These are phyloP conservation scores for Phasia obesa DNA, from an alignment of 2,888 invertebrate genomes.

Conservation along the genomic window DNA sequence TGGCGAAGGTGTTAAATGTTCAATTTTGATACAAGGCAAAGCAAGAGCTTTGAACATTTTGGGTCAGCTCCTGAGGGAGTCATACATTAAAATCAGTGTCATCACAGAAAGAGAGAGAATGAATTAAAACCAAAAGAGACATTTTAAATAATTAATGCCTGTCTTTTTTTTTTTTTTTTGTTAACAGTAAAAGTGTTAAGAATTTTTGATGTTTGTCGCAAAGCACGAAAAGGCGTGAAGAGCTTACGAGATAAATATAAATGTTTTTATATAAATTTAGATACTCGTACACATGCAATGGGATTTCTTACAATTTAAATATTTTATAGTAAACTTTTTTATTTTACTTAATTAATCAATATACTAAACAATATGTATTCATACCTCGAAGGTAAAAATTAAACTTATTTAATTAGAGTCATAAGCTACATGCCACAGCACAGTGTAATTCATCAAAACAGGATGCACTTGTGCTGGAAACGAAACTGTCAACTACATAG, in stretches of 20 bases:
- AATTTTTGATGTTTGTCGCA: slow-evolving; percentile 40
- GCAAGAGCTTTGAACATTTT: slow-evolving; percentile 76
- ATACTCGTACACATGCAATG: not conserved
- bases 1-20: slow-evolving; percentile 67
- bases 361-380: no score
- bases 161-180: no score
- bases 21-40: slow-evolving; percentile 45
- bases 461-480: no score
- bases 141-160: slow-evolving; percentile 71
- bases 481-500: no score
- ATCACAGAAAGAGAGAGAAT: slow-evolving; percentile 70
- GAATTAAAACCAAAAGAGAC: slow-evolving; percentile 50
- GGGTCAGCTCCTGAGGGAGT: slow-evolving; percentile 80
- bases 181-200: slow-evolving; percentile 40
- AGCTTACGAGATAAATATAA: not conserved
- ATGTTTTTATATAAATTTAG: not conserved
- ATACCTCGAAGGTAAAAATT: no score
- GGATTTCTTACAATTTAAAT: not conserved
- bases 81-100: slow-evolving; percentile 81
- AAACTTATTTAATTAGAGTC: no score
- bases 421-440: no score
- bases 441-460: no score
- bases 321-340: no score
- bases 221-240: slow-evolving; percentile 6
- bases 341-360: no score